These are phyloP conservation scores for Ericerus pela DNA, from an alignment of 1,140 invertebrate species.

Conservation along the genomic window DNA sequence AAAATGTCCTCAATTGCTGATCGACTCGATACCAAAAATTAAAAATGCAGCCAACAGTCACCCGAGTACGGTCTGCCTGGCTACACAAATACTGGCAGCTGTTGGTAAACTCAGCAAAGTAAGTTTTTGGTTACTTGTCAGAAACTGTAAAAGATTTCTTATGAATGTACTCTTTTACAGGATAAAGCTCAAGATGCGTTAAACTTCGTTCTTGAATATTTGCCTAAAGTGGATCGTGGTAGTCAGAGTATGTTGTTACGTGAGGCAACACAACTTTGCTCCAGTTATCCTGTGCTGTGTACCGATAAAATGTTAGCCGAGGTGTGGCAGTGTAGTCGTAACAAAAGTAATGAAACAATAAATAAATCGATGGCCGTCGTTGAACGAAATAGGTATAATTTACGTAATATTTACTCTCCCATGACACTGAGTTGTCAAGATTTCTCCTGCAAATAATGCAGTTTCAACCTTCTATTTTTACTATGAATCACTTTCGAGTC, in stretches of 20 bases:
- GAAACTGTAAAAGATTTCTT: no score
- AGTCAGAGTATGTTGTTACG: slow-evolving; percentile 52
- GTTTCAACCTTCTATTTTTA: no score
- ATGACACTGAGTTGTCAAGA: background rate
- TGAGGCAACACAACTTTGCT: slow-evolving; percentile 59
- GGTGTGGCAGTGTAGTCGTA: slow-evolving; percentile 46
- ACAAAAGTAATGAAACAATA: slow-evolving; percentile 1
- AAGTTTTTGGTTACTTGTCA: no score
- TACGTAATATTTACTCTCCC: background rate
- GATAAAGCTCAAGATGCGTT: slow-evolving; percentile 59
- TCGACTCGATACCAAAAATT: slow-evolving; percentile 49
- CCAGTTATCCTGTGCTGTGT: slow-evolving; percentile 56
- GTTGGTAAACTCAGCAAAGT: slow-evolving; percentile 47
- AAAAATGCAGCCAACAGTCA: slow-evolving; percentile 49
- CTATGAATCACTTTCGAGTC: no score
- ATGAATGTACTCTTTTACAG: slow-evolving; percentile 32
- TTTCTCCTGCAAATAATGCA: no score
- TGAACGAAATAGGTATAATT: background rate
- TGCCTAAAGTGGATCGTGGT: slow-evolving; percentile 50
- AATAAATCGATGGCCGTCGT: background rate
- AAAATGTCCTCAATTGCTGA: slow-evolving; percentile 44
- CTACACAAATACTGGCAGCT: slow-evolving; percentile 46
- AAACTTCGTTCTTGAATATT: slow-evolving; percentile 58
- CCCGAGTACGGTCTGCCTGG: slow-evolving; percentile 45
- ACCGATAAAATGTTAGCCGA: slow-evolving; percentile 57